Conservation (phyloP, 2,797 vertebrate genomes). For the Echeneis naucrates region DNA sequence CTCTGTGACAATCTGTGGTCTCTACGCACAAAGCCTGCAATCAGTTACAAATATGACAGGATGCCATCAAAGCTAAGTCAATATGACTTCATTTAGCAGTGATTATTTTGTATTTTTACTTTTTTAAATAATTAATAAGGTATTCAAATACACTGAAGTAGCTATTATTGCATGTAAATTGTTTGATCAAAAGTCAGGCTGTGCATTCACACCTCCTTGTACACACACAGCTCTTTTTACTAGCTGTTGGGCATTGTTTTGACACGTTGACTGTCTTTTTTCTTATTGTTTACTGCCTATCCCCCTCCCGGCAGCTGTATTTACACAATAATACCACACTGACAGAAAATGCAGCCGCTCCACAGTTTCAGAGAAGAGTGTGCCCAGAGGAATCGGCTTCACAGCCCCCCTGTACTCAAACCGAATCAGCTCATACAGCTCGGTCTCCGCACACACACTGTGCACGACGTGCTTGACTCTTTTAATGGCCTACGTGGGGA, state of each 20-base stretch:
- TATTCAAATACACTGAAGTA: neutral
- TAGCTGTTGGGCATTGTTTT: slow-evolving; percentile 35
- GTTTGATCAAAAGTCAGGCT: neutral
- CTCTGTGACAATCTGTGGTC: neutral
- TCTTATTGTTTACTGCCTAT: neutral
- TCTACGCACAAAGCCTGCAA: neutral
- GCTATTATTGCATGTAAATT: neutral
- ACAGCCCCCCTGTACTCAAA: slow-evolving; percentile 21
- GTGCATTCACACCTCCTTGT: neutral
- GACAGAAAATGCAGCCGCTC: slow-evolving; percentile 39
- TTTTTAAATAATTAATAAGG: too few relatives aligned
- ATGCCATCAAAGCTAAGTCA: neutral
- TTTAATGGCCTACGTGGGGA: slow-evolving; percentile 26
- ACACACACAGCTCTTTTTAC: slow-evolving; percentile 4
- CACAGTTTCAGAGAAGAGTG: slow-evolving; percentile 26
- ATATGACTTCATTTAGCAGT: neutral
- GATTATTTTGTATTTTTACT: neutral
- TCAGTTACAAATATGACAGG: neutral
- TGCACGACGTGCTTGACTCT: slow-evolving; percentile 12
- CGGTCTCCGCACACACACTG: slow-evolving; percentile 12
- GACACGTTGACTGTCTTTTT: slow-evolving; percentile 40
- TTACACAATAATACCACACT: slow-evolving; percentile 22
- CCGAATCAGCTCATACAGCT: slow-evolving; percentile 33
- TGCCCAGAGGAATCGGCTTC: slow-evolving; percentile 17
- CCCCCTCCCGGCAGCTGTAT: slow-evolving; percentile 34